Conservation (phyloP, 1,140 invertebrate species). For the Tribolium castaneum region DNA sequence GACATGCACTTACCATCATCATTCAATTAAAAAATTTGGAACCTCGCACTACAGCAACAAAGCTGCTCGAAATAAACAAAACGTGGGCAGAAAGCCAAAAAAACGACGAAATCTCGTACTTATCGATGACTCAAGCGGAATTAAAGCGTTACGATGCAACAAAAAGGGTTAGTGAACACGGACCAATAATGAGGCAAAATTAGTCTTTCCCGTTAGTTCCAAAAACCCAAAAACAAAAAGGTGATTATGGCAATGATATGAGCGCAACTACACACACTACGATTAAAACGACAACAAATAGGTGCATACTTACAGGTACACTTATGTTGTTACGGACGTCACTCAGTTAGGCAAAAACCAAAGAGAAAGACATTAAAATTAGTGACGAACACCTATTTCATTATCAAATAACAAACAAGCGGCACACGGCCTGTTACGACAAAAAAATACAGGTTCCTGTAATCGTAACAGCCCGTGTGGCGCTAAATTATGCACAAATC, state of each 20-base stretch:
- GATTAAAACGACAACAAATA: slow-evolving; percentile 45
- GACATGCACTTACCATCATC: slow-evolving; percentile 5
- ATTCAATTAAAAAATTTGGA: not conserved
- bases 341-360: slow-evolving; percentile 65
- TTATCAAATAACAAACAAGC: slow-evolving; percentile 18
- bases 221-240: slow-evolving; percentile 47
- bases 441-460: not conserved
- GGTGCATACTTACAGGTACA: slow-evolving; percentile 63
- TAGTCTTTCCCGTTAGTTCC: slow-evolving; percentile 64
- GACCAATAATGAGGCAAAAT: slow-evolving; percentile 37
- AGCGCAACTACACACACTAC: slow-evolving; percentile 23
- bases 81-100: not conserved
- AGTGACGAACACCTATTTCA: slow-evolving; percentile 48
- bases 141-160: slow-evolving; percentile 21
- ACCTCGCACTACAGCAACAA: slow-evolving; percentile 5
- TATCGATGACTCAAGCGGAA: slow-evolving; percentile 3
- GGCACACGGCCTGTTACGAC: not conserved
- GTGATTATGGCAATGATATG: slow-evolving; percentile 12
- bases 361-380: slow-evolving; percentile 64
- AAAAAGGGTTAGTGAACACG: slow-evolving; percentile 30
- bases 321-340: slow-evolving; percentile 61
- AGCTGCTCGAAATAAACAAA: slow-evolving; percentile 11
- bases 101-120: slow-evolving; percentile 16
- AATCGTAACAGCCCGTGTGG: not conserved
- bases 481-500: not conserved